Evolutionary conservation across 2,888 invertebrate genomes (phyloP).

Genomic region (Aromia moschata): DNA sequence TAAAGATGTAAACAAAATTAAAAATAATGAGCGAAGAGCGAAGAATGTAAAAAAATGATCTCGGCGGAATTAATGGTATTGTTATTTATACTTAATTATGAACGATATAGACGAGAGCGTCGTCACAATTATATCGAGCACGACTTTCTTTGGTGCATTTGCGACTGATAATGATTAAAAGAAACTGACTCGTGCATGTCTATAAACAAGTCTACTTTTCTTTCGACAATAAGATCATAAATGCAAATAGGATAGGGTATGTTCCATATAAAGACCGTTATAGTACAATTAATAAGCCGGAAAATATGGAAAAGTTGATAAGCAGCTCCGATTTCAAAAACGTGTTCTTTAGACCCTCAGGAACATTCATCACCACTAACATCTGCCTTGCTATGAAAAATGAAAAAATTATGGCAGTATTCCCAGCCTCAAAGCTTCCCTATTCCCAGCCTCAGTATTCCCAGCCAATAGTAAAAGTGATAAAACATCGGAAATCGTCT

Average conservation of each 20-base stretch:
- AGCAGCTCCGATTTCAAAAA: too few species aligned
- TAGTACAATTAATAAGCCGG: too few species aligned
- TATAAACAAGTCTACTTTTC: conserved; percentile 4
- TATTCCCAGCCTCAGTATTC: too few species aligned
- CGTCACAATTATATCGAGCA: background rate
- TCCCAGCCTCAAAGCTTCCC: too few species aligned
- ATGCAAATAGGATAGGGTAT: background rate
- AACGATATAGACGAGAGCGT: background rate
- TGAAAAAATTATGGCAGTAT: too few species aligned
- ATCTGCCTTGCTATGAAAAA: too few species aligned
- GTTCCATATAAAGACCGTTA: too few species aligned
- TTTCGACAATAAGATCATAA: background rate
- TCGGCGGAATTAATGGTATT: background rate
- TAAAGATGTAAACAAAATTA: background rate
- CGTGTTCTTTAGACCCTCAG: too few species aligned
- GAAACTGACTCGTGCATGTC: conserved; percentile 3
- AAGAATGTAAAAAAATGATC: conserved; percentile 1
- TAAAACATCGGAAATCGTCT: too few species aligned
- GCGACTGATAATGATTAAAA: background rate
- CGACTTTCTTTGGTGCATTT: conserved; percentile 1
- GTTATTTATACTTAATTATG: conserved; percentile 4
- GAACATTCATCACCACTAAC: too few species aligned
- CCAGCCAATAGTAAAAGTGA: too few species aligned
- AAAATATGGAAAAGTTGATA: too few species aligned
- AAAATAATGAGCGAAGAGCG: background rate